Conservation (phyloP, 2,888 invertebrate genomes). For the Drosophila testacea region DNA sequence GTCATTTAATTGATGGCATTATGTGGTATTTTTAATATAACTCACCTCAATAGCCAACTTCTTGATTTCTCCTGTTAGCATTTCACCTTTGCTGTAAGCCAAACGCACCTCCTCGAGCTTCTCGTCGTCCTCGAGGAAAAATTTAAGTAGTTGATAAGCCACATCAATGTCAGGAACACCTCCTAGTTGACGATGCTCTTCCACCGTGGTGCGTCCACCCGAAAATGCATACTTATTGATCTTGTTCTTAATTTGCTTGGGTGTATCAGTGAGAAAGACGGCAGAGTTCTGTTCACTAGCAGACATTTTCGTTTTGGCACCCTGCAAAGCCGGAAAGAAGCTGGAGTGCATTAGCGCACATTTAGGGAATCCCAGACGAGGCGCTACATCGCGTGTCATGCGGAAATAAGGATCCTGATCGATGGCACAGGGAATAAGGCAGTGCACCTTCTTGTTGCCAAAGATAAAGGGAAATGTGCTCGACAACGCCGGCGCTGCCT, state of each 20-base stretch:
- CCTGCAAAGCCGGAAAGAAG: conserved; percentile 98
- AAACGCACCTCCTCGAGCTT: conserved; percentile 90
- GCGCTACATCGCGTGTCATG: conserved; percentile 99
- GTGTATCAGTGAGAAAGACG: conserved; percentile 97
- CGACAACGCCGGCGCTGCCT: conserved; percentile 97
- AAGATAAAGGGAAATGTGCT: conserved; percentile 97
- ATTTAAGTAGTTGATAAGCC: conserved; percentile 96
- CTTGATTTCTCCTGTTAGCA: conserved; percentile 98
- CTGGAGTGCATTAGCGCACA: conserved; percentile 94
- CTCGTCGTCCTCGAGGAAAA: conserved; percentile 97
- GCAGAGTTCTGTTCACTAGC: conserved; percentile 97
- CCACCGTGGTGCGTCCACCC: conserved; percentile 96
- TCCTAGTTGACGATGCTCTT: conserved; percentile 95
- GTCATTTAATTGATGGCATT: neutral
- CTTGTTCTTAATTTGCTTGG: conserved; percentile 98
- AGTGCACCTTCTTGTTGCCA: conserved; percentile 88
- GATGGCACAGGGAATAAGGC: conserved; percentile 98
- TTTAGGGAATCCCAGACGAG: conserved; percentile 93
- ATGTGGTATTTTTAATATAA: no score
- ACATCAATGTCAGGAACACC: conserved; percentile 99
- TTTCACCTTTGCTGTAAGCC: conserved; percentile 88
- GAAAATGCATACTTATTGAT: conserved; percentile 99
- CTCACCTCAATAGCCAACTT: conserved; percentile 91
- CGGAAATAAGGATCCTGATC: conserved; percentile 99
- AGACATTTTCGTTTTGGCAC: conserved; percentile 99